Percentiles rank a stretch among this genome's conserved stretches.
phyloP scores from a whole-genome alignment of 2,888 invertebrate genomes.

The Dryadula phaetusa region DNA sequence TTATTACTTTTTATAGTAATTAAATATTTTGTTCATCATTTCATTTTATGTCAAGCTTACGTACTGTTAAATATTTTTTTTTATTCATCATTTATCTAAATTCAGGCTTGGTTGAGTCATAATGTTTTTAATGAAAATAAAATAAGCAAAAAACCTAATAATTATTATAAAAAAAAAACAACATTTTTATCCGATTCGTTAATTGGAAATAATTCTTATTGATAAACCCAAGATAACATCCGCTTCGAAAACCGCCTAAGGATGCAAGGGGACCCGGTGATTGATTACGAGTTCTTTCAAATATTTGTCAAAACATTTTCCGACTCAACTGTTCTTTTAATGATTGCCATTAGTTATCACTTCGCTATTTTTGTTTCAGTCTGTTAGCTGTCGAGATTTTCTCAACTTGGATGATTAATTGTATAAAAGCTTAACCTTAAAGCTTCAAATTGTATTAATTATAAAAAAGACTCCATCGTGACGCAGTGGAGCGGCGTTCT shows the following conservation, averaged over 20 bases:
- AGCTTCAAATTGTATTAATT: background rate
- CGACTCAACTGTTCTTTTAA: constrained; percentile 53
- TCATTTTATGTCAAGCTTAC: no score
- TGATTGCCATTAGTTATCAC: constrained; percentile 25
- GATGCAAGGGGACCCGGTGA: constrained; percentile 53
- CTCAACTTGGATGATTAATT: background rate
- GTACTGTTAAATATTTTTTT: no score
- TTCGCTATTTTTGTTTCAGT: constrained; percentile 18
- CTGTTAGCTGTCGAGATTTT: constrained; percentile 23
- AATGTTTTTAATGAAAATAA: no score
- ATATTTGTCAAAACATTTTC: constrained; percentile 76
- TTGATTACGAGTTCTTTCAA: constrained; percentile 66
- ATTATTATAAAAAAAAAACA: background rate
- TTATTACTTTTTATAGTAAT: no score
- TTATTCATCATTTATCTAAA: no score
- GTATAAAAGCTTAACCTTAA: background rate
- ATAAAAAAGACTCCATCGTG: no score
- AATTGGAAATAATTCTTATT: constrained; percentile 9
- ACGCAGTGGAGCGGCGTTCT: no score
- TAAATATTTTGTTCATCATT: no score
- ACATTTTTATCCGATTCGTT: background rate
- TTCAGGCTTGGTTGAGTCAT: no score
- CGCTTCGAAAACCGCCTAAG: constrained; percentile 14
- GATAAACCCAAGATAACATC: background rate
- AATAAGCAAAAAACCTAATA: background rate